Base-by-base conservation (phyloP, 1,140 invertebrate genomes). In the Physella acuta region DNA sequence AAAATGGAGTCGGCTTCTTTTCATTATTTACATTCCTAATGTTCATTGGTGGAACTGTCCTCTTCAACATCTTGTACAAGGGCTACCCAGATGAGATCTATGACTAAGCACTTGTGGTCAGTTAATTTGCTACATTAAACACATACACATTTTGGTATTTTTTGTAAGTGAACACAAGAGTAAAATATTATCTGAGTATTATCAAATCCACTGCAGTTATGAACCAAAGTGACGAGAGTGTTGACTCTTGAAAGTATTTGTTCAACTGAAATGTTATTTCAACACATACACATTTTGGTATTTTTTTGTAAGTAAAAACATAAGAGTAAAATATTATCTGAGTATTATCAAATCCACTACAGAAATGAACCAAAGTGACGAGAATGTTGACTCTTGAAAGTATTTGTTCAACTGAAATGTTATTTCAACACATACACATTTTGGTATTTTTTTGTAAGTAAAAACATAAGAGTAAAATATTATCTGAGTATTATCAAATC, bases 61-160 rank as follows among this genome's bases (percentile, higher is more conserved):
- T 73, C 49, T 73, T 73, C 63, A 73, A 73, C 56, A 69, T 73
- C 28, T 33, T 66, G n/a, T 73, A 53, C 49, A 26, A 61, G 20
- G 67, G 55, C 17, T 73, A 73, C 36, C 71, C 71, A 3, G 39
- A 39, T 0, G 39, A 61, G 1, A 37, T 39, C 24, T 70, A 68
- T 36, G 36, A 49, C 17, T 55, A 24, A 55, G 17, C 39, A 44
- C 20, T 44, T 44, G 20, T 44, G 20, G 39, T 44, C 8, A 44
- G 39, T 44, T 20, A 44, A 44, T 8, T 20, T 44, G 39, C 39
- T 44, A 44, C 39, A 44, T 44, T 44, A 11, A 20, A 44, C 20
- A 44, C n/a, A n/a, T 49, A 49, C 44, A 49, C 44, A 49, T 49
- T 49, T n/a, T 14, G 44, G 44, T 49, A 49, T 49, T 49, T 49